Evolutionary conservation across 2,797 vertebrate genomes (phyloP), one percentile per base, ranked within the genome.

Genomic region (Bryconaethiops microstoma): DNA sequence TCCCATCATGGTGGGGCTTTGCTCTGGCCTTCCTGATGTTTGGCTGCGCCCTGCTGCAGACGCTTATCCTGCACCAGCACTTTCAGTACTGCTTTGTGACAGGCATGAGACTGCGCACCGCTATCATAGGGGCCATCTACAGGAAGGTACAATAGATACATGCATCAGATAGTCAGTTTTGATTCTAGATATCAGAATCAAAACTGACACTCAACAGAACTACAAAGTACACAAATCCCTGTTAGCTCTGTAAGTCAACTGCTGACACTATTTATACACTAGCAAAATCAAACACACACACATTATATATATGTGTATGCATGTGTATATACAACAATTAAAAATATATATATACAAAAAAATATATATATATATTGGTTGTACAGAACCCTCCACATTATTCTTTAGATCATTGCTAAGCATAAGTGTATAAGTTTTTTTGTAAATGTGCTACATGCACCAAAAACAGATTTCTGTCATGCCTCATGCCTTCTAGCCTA

Each of bases 1-100:
- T 90, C 52, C 97, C 97, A 4, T 55, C 88, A 55, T 99, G 98
- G 98, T 98, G 97, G 97, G 98, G 98, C 10, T 98, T 95, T 86
- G 40, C 95, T 1, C 91, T 99, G 87, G 96, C 97, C 0, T 95
- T 93, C 84, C 90, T 96, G 91, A 99, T 99, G 97, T 99, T 99
- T 82, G 68, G 92, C 86, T 95, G 93, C 5, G 94, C 97, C 39
- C 54, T 96, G 76, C 83, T 95, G 65, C 97, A 99, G 92, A 98
- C 97, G 0, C 90, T 99, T 77, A 88, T 98, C 81, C 91, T 97
- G 69, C 96, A 99, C 84, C 97, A 96, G 79, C 96, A 97, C 87
- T 97, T 95, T 88, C 96, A 98, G 71, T 96, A 95, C 89, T 94
- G 96, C 85, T 95, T 98, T 52, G 91, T 96, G 84, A 96, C 93